phyloP scores from a whole-genome alignment of 2,113 vertebrate species.

The Cairina moschata region DNA sequence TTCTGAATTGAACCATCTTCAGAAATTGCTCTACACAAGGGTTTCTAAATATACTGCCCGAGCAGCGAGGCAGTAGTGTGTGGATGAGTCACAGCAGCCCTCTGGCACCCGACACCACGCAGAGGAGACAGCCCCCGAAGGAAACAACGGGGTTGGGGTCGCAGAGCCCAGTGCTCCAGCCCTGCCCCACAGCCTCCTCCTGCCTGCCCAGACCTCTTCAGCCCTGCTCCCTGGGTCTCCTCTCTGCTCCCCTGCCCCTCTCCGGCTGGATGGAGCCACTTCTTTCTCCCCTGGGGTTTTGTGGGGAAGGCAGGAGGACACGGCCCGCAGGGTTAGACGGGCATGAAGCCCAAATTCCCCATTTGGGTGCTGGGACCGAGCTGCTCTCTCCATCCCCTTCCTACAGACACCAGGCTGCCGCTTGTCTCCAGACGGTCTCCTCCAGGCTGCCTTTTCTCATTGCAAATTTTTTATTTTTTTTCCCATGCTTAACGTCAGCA shows the following conservation, averaged over 20 bases:
- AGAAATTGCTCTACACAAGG: constrained; percentile 63
- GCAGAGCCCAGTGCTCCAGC: not conserved
- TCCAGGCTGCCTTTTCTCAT: not conserved
- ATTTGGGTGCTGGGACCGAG: too few species aligned
- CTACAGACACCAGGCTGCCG: not conserved
- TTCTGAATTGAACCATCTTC: constrained; percentile 65
- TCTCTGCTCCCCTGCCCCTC: not conserved
- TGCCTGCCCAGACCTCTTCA: not conserved
- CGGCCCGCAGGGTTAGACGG: not conserved
- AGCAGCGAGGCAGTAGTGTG: constrained; percentile 25
- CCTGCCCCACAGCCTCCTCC: not conserved
- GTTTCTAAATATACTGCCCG: constrained; percentile 64
- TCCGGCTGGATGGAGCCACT: not conserved
- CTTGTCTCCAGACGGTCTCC: not conserved
- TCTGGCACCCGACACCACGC: not conserved
- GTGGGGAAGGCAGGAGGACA: not conserved
- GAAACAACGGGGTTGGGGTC: not conserved
- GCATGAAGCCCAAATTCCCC: not conserved
- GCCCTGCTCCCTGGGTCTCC: not conserved
- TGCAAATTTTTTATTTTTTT: not conserved
- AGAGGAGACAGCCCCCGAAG: not conserved
- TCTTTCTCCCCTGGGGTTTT: rapidly evolving
- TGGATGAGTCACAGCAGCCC: constrained; percentile 58
- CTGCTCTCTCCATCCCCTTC: not conserved
- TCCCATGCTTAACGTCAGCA: not conserved